Evolutionary conservation across 2,888 invertebrate species (phyloP).

Genomic region (Seira musarum): DNA sequence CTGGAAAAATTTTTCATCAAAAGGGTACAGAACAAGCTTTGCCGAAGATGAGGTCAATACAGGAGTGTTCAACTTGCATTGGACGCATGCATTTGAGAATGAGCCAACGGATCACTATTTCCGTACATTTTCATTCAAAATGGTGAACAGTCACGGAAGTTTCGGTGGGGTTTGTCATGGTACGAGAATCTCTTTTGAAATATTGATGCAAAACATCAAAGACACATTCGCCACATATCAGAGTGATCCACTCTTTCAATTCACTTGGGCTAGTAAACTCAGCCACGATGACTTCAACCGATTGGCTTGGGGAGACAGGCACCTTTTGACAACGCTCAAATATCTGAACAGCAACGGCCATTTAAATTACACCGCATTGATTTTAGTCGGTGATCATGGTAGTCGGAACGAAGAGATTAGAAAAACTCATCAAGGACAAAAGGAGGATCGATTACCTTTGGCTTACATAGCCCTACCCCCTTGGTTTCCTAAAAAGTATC

Average conservation of each 20-base stretch:
- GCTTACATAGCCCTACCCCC: constrained; percentile 82
- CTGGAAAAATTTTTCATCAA: constrained; percentile 85
- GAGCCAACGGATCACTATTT: constrained; percentile 90
- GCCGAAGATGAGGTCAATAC: constrained; percentile 88
- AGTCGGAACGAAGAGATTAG: constrained; percentile 89
- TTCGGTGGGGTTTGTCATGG: constrained; percentile 78
- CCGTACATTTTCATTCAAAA: constrained; percentile 80
- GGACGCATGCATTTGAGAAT: constrained; percentile 81
- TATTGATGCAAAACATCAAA: constrained; percentile 81
- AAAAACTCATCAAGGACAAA: constrained; percentile 82
- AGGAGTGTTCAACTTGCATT: constrained; percentile 86
- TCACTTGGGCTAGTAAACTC: constrained; percentile 88
- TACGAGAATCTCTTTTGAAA: constrained; percentile 79
- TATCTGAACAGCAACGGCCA: constrained; percentile 75
- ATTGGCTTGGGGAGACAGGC: constrained; percentile 82
- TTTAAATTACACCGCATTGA: constrained; percentile 80
- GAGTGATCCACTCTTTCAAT: constrained; percentile 80
- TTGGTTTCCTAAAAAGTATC: constrained; percentile 72
- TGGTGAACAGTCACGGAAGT: constrained; percentile 76
- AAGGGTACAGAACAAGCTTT: constrained; percentile 84
- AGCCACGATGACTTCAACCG: constrained; percentile 89
- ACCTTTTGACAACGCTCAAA: constrained; percentile 77
- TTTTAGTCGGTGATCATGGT: constrained; percentile 91
- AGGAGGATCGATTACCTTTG: constrained; percentile 91
- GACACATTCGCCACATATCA: constrained; percentile 78